These are phyloP conservation scores for Xanthorhoe spadicearia DNA, from an alignment of 2,888 invertebrate genomes.

Conservation along the genomic window DNA sequence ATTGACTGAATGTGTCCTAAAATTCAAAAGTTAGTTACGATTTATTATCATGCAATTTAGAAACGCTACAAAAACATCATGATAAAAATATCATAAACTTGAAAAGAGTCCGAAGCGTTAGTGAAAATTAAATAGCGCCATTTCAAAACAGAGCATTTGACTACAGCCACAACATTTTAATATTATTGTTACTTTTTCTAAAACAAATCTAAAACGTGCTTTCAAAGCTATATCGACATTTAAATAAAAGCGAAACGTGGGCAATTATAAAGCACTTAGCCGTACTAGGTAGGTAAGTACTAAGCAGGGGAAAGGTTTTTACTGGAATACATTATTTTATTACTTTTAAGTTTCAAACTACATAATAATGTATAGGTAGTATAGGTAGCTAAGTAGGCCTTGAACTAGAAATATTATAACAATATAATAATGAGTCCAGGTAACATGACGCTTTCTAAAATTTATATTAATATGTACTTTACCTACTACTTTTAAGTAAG, in stretches of 20 bases:
- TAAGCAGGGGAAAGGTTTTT: constrained; percentile 5
- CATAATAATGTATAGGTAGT: too few relatives aligned
- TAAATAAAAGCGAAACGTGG: constrained; percentile 11
- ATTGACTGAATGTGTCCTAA: too few relatives aligned
- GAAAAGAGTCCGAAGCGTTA: too few relatives aligned
- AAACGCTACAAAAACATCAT: too few relatives aligned
- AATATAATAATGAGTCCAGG: neutral
- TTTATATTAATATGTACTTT: too few relatives aligned
- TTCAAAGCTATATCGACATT: constrained; percentile 3
- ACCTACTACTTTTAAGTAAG: neutral
- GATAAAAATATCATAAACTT: too few relatives aligned
- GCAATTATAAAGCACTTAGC: constrained; percentile 17
- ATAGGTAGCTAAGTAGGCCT: neutral
- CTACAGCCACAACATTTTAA: neutral
- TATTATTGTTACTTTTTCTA: neutral
- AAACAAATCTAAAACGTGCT: neutral
- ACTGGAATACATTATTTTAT: constrained; percentile 6
- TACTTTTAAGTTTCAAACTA: too few relatives aligned
- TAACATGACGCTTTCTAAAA: neutral
- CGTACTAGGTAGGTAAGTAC: too few relatives aligned
- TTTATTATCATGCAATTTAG: too few relatives aligned
- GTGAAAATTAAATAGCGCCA: neutral
- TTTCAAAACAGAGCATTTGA: neutral
- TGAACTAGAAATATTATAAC: neutral
- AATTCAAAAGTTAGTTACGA: too few relatives aligned